A percentile compares a stretch with the other conserved stretches of the same genome.
Conservation (phyloP, 2,113 vertebrate species). For the Conger conger region DNA sequence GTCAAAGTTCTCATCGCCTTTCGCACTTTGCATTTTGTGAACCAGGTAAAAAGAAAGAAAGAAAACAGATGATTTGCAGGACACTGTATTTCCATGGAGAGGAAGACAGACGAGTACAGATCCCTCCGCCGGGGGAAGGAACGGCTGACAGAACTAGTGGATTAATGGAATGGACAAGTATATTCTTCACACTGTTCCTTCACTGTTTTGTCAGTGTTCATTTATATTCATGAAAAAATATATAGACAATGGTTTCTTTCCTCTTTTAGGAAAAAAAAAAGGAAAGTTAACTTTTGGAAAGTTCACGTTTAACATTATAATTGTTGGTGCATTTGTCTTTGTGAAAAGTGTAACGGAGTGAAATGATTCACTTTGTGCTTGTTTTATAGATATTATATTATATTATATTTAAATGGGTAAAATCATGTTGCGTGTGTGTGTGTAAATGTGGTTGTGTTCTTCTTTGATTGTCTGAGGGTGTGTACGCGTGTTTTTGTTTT, state of each 20-base stretch:
- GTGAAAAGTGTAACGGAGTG: too few species aligned
- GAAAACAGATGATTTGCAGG: not conserved
- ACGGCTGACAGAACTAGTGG: not conserved
- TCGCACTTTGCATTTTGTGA: not conserved
- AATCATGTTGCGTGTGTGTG: too few species aligned
- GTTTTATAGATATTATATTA: too few species aligned
- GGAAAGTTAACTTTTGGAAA: not conserved
- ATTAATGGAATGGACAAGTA: not conserved
- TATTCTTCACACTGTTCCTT: not conserved
- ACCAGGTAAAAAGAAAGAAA: not conserved
- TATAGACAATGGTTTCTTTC: not conserved
- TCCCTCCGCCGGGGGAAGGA: not conserved
- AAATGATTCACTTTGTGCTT: too few species aligned
- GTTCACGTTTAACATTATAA: not conserved
- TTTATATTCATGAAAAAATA: not conserved
- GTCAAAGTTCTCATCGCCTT: not conserved
- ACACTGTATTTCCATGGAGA: not conserved
- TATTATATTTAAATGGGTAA: too few species aligned
- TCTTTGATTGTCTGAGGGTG: too few species aligned
- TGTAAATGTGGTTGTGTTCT: too few species aligned
- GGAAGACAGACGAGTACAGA: not conserved
- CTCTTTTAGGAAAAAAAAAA: not conserved
- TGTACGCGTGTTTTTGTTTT: too few species aligned
- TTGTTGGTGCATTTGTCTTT: not conserved
- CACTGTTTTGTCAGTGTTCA: not conserved